phyloP scores from a whole-genome alignment of 2,888 invertebrate species.

The Clistopyga incitator region DNA sequence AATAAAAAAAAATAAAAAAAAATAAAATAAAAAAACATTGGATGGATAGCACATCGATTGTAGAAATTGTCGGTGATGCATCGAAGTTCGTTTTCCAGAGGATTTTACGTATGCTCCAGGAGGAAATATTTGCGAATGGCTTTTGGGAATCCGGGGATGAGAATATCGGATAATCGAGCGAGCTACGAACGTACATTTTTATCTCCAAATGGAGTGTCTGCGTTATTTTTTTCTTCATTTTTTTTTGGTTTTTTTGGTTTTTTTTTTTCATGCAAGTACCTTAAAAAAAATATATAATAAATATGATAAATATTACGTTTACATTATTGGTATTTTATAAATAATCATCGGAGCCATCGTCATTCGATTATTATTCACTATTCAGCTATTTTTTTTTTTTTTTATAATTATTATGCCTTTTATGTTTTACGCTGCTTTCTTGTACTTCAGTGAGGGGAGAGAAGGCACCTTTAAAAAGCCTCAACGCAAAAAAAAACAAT shows the following conservation, averaged over 20 bases:
- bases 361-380: slow-evolving; percentile 35
- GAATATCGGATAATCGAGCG: slow-evolving; percentile 22
- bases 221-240: too few relatives aligned
- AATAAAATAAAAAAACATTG: too few relatives aligned
- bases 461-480: slow-evolving; percentile 78
- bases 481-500: slow-evolving; percentile 72
- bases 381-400: slow-evolving; percentile 16
- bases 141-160: slow-evolving; percentile 1
- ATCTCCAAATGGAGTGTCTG: slow-evolving; percentile 15
- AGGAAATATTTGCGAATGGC: not conserved
- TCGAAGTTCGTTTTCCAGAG: not conserved
- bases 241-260: not conserved
- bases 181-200: slow-evolving; percentile 30
- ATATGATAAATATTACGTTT: slow-evolving; percentile 43
- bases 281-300: slow-evolving; percentile 51
- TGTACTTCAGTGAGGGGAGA: slow-evolving; percentile 74
- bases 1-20: not conserved
- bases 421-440: slow-evolving; percentile 71
- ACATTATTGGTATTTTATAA: slow-evolving; percentile 58
- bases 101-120: not conserved
- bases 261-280: slow-evolving; percentile 11
- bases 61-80: not conserved
- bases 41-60: not conserved
- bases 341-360: slow-evolving; percentile 68
- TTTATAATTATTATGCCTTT: slow-evolving; percentile 70